Percentiles rank a stretch among this genome's conserved stretches.
phyloP scores from a whole-genome alignment of 2,888 invertebrate species.

The Heliconius hortense region DNA sequence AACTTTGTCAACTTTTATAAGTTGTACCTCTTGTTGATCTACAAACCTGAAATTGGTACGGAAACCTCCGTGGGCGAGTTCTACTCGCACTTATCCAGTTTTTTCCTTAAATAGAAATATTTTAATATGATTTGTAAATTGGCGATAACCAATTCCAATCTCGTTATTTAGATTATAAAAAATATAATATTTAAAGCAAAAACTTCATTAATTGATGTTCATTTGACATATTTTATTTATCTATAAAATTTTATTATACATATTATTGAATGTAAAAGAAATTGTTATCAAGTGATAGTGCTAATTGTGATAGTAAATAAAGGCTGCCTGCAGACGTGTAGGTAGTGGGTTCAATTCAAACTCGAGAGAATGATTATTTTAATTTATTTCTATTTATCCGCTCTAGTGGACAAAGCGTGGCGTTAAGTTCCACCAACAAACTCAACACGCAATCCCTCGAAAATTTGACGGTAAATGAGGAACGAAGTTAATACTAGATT shows the following conservation, averaged over 20 bases:
- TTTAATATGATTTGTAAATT: slow-evolving; percentile 8
- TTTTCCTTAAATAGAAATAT: not conserved
- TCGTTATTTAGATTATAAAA: not conserved
- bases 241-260: not conserved
- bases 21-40: too few relatives aligned
- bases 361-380: too few relatives aligned
- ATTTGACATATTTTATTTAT: not conserved
- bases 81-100: too few relatives aligned
- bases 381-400: too few relatives aligned
- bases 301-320: too few relatives aligned
- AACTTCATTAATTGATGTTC: not conserved
- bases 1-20: too few relatives aligned
- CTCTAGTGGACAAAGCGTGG: not conserved
- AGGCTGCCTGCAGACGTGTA: too few relatives aligned
- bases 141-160: not conserved
- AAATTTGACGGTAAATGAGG: too few relatives aligned
- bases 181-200: not conserved
- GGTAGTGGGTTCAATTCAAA: too few relatives aligned
- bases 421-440: not conserved
- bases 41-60: too few relatives aligned
- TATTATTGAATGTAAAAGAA: not conserved
- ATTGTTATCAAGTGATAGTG: not conserved
- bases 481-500: too few relatives aligned
- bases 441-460: not conserved
- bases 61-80: too few relatives aligned